Evolutionary conservation across 2,888 invertebrate genomes (phyloP).

Genomic region (Noctua pronuba): DNA sequence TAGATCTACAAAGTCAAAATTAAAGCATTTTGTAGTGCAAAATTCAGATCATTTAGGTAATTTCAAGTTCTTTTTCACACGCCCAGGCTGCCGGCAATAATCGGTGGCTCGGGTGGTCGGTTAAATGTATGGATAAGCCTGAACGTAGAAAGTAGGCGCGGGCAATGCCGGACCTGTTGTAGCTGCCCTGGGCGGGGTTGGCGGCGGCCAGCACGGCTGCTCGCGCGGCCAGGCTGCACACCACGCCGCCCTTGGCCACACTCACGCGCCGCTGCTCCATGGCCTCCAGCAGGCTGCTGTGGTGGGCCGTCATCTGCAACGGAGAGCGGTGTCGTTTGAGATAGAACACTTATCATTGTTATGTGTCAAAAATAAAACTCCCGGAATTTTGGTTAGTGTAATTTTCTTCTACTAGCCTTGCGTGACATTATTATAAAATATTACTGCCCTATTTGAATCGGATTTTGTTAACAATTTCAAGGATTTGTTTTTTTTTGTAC

Average conservation of each 20-base stretch:
- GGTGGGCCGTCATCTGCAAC: slow-evolving; percentile 83
- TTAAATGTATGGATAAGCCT: neutral
- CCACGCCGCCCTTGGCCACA: slow-evolving; percentile 97
- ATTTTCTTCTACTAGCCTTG: too few species aligned
- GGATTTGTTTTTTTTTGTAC: too few species aligned
- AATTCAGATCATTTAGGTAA: neutral
- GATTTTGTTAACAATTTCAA: too few species aligned
- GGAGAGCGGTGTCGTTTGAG: neutral
- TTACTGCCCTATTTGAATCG: too few species aligned
- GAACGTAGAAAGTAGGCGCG: neutral
- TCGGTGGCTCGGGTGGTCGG: neutral
- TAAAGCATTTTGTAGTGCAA: neutral
- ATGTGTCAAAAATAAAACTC: neutral
- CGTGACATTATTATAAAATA: too few species aligned
- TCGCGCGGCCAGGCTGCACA: slow-evolving; percentile 95
- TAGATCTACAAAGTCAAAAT: slow-evolving; percentile 88
- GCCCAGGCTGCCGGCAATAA: neutral
- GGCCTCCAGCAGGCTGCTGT: slow-evolving; percentile 95
- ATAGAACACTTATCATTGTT: neutral
- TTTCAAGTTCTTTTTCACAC: neutral
- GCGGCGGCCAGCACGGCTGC: slow-evolving; percentile 97
- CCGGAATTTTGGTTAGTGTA: neutral
- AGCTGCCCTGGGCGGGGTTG: slow-evolving; percentile 97
- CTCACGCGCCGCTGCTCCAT: slow-evolving; percentile 98
- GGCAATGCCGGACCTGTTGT: slow-evolving; percentile 80